Evolutionary conservation across 2,113 vertebrate species (phyloP), one percentile per base, ranked within the genome.

Genomic region (Pseudorhombus dupliciocellatus): DNA sequence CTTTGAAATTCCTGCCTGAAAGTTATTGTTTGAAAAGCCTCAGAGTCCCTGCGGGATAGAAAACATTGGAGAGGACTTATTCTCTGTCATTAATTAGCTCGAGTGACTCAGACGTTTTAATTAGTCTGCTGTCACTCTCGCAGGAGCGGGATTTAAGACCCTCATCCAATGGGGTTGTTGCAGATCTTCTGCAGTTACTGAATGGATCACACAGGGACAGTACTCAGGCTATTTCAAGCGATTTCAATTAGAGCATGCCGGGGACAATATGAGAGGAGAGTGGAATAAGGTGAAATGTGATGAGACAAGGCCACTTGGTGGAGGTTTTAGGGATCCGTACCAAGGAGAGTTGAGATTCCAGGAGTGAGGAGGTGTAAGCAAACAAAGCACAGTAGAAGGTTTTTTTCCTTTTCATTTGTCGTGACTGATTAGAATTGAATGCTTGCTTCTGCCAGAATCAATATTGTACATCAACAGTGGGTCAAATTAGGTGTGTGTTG

Each of bases 81-180:
- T 44, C 79, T 66, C 73, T 53, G 62, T 63, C 73, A 74, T 85
- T 87, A 84, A 90, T 87, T 86, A 81, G 66, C 71, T 68, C 52
- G 31, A 46, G 54, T 55, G 55, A 60, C 26, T 59, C 73, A 78
- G 70, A 85, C 66, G 65, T 84, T 81, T 88, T 87, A 87, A 85
- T 87, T 82, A 86, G 81, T 84, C 69, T 67, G 25, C 50, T 52
- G 64, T 83, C 74, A 63, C 62, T 88, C 74, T 87, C 70, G 40
- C 28, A 59, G 64, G 83, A 55, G 40, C 31, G 10, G 34, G 71
- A 81, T 79, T 83, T 73, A 73, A 81, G 70, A 55, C 30, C 51
- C 42, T 40, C 46, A 34, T 79, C 63, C 58, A 40, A 37, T 57
- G 60, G 51, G 60, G 31, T 79, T 80, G 37, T 58, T 86, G 56